Evolutionary conservation across 2,888 invertebrate genomes (phyloP).

Genomic region (Drosophila greeni): DNA sequence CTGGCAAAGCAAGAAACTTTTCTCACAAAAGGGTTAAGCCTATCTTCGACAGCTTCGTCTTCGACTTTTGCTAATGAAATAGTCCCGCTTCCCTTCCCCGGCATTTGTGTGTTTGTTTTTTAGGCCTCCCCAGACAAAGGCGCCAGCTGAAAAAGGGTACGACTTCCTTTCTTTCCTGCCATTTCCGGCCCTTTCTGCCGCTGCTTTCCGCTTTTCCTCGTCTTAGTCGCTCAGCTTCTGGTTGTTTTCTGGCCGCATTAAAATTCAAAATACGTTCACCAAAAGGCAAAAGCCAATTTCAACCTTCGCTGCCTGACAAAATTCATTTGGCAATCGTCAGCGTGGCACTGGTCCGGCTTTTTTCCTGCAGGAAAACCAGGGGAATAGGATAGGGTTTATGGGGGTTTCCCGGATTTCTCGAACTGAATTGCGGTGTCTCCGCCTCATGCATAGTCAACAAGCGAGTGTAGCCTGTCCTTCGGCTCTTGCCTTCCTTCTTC

Average conservation of each 20-base stretch:
- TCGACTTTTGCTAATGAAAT: slow-evolving; percentile 66
- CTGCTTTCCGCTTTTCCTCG: background rate
- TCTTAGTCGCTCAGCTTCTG: background rate
- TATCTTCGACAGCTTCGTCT: slow-evolving; percentile 7
- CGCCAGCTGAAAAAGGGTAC: slow-evolving; percentile 34
- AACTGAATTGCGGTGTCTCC: slow-evolving; percentile 14
- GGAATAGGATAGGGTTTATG: slow-evolving; percentile 9
- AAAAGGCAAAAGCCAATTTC: slow-evolving; percentile 70
- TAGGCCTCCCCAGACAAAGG: slow-evolving; percentile 16
- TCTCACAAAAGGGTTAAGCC: slow-evolving; percentile 20
- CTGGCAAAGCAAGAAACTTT: background rate
- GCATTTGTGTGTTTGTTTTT: slow-evolving; percentile 26
- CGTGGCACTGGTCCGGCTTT: slow-evolving; percentile 25
- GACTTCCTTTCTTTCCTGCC: slow-evolving; percentile 12
- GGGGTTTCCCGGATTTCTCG: slow-evolving; percentile 24
- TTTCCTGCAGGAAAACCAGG: background rate
- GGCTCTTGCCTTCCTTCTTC: slow-evolving; percentile 11
- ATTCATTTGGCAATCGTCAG: slow-evolving; percentile 67
- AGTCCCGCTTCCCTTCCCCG: slow-evolving; percentile 33
- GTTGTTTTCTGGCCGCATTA: slow-evolving; percentile 49
- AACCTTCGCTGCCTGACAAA: slow-evolving; percentile 66
- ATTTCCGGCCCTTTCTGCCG: slow-evolving; percentile 3
- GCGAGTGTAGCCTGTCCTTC: slow-evolving; percentile 25
- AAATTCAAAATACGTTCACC: slow-evolving; percentile 70
- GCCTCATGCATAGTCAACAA: slow-evolving; percentile 66